These are phyloP conservation scores for Hafferia zeledoni DNA, from an alignment of 2,797 vertebrate genomes.

Conservation along the genomic window DNA sequence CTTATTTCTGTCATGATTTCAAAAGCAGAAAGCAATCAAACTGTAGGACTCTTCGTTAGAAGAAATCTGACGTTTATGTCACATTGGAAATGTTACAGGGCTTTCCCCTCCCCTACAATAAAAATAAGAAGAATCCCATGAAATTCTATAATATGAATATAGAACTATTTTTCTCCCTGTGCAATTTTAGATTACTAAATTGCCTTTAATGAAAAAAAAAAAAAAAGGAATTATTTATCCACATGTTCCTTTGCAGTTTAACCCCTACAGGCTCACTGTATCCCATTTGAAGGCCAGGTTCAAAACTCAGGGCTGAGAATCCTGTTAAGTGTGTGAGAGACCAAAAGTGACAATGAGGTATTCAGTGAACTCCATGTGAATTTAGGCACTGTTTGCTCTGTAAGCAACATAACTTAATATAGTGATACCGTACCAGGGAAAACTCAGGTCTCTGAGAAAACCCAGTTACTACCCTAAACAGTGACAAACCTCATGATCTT, in stretches of 20 bases:
- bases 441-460: neutral
- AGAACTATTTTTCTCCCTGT: neutral
- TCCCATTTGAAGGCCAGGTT: neutral
- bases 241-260: neutral
- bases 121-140: neutral
- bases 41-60: constrained; percentile 17
- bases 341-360: neutral
- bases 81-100: neutral
- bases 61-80: constrained; percentile 26
- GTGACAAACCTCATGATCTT: neutral
- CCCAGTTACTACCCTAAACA: neutral
- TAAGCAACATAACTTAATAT: neutral
- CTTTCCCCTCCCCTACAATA: neutral
- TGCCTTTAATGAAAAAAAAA: neutral
- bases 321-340: neutral
- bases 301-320: neutral
- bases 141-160: neutral
- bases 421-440: neutral
- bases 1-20: constrained; percentile 35
- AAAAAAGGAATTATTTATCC: neutral
- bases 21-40: constrained; percentile 48
- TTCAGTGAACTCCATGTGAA: neutral
- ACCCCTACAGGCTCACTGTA: neutral
- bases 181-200: neutral
- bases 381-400: neutral